phyloP scores from a whole-genome alignment of 2,888 invertebrate species.

The Caenorhabditis angaria region DNA sequence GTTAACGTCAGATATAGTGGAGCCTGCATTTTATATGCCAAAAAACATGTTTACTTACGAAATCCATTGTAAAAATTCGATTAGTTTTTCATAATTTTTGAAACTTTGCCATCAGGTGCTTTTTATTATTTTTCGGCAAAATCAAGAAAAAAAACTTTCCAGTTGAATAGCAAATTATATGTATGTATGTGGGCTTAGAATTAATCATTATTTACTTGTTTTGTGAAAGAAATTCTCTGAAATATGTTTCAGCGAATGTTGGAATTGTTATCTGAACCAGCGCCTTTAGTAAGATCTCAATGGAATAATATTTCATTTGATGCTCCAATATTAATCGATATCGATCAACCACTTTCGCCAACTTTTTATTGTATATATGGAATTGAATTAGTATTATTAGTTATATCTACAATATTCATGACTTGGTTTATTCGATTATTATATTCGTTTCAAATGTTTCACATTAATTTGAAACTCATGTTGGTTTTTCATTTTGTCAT shows the following conservation, averaged over 20 bases:
- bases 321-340: conserved; percentile 33
- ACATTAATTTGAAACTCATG: conserved; percentile 22
- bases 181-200: too few species aligned
- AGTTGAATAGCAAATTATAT: too few species aligned
- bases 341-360: conserved; percentile 16
- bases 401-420: conserved; percentile 22
- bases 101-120: too few species aligned
- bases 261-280: not conserved
- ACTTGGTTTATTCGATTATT: conserved; percentile 26
- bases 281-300: conserved; percentile 24
- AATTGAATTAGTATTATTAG: conserved; percentile 14
- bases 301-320: conserved; percentile 34
- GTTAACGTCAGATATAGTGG: too few species aligned
- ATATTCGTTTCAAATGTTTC: conserved; percentile 17
- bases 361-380: conserved; percentile 18
- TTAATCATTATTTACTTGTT: too few species aligned
- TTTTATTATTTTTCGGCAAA: too few species aligned
- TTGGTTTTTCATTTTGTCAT: conserved; percentile 11
- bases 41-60: too few species aligned
- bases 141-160: too few species aligned
- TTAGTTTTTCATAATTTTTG: too few species aligned
- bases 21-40: too few species aligned
- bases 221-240: too few species aligned
- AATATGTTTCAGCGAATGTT: not conserved
- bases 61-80: too few species aligned